Evolutionary conservation across 2,113 vertebrate genomes (phyloP).

Genomic region (Pollimyrus isidori): DNA sequence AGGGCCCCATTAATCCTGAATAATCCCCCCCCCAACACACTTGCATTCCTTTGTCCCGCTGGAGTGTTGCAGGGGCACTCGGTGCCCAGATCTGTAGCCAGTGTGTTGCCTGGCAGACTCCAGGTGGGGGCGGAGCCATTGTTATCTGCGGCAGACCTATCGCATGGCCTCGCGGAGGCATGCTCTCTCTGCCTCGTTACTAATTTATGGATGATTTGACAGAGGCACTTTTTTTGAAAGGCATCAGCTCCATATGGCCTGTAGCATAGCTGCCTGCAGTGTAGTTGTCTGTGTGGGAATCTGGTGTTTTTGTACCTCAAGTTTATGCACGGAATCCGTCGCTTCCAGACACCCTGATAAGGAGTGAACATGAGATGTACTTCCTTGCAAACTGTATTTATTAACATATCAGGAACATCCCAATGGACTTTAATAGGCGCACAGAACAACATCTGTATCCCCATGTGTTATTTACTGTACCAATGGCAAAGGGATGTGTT

Average conservation of each 20-base stretch:
- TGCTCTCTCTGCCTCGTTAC: not conserved
- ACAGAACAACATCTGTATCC: not conserved
- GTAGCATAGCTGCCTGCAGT: not conserved
- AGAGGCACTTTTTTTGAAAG: not conserved
- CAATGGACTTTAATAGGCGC: not conserved
- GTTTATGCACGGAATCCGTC: not conserved
- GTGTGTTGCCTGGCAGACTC: not conserved
- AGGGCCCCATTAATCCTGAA: slow-evolving; percentile 12
- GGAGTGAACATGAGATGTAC: not conserved
- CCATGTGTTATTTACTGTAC: not conserved
- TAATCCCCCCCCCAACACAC: slow-evolving; percentile 11
- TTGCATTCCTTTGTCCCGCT: not conserved
- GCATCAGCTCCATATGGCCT: not conserved
- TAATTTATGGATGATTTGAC: not conserved
- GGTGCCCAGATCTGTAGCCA: not conserved
- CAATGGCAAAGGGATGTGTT: not conserved
- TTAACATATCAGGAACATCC: not conserved
- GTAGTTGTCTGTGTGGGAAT: not conserved
- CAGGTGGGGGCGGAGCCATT: not conserved
- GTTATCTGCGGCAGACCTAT: not conserved
- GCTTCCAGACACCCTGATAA: not conserved
- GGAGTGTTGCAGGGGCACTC: not conserved
- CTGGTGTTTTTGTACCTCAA: not conserved
- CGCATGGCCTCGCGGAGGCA: not conserved
- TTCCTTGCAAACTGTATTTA: not conserved